These are phyloP conservation scores for Ornithorhynchus anatinus DNA, from an alignment of 2,113 vertebrate genomes.

Conservation along the genomic window DNA sequence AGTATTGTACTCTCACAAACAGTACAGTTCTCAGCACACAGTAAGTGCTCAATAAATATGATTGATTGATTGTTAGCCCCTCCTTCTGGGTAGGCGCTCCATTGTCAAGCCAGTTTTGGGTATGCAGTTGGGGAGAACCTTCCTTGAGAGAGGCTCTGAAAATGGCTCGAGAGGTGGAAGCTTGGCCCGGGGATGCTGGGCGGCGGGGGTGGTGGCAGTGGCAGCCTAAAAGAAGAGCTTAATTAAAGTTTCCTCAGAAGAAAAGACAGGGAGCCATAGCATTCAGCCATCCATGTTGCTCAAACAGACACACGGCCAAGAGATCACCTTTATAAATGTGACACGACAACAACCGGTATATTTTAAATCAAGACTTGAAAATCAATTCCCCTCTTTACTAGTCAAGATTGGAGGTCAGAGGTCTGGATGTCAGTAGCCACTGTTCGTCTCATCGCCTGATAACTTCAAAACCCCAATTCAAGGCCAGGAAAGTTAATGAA, in stretches of 20 bases:
- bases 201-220: too few relatives aligned
- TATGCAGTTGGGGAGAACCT: background rate
- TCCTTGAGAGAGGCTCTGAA: background rate
- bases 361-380: conserved; percentile 1
- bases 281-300: background rate
- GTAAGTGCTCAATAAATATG: too few relatives aligned
- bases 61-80: too few relatives aligned
- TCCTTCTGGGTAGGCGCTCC: too few relatives aligned
- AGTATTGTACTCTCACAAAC: too few relatives aligned
- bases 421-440: background rate
- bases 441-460: background rate
- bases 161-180: background rate
- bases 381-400: conserved; percentile 19
- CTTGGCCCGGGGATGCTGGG: too few relatives aligned
- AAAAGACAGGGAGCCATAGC: background rate
- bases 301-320: background rate
- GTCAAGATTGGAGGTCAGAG: background rate
- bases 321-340: background rate
- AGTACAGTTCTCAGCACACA: too few relatives aligned
- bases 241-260: background rate
- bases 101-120: too few relatives aligned
- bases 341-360: background rate
- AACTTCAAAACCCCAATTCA: background rate
- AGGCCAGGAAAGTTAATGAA: background rate
- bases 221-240: background rate